A percentile compares a stretch with the other conserved stretches of the same genome.
Evolutionary conservation across 2,113 vertebrate species (phyloP).

Genomic region (Leucoraja erinaceus): DNA sequence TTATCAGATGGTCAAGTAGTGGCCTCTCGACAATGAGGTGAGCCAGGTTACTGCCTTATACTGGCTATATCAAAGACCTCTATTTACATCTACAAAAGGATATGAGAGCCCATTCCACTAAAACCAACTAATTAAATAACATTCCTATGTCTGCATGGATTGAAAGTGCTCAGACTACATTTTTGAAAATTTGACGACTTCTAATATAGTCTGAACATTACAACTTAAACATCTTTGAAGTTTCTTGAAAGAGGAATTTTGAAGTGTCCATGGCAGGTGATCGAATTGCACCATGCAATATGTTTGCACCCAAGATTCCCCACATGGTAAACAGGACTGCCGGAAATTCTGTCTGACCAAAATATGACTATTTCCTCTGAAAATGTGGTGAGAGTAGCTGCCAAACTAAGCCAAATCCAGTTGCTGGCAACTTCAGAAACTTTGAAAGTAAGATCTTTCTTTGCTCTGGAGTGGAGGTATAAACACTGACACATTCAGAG

Average conservation of each 20-base stretch:
- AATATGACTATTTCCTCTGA: conserved; percentile 60
- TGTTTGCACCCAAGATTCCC: conserved; percentile 38
- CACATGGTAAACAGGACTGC: conserved; percentile 49
- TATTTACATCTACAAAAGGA: neutral
- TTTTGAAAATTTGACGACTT: neutral
- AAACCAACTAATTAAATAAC: neutral
- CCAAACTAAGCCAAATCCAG: conserved; percentile 53
- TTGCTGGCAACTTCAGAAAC: conserved; percentile 58
- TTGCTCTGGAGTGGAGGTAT: conserved; percentile 57
- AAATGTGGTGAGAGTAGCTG: conserved; percentile 48
- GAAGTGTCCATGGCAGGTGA: neutral
- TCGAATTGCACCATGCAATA: neutral
- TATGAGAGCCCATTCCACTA: neutral
- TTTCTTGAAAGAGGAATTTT: neutral
- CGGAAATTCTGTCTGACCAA: conserved; percentile 56
- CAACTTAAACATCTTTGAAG: neutral
- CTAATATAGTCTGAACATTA: neutral
- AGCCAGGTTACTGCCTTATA: neutral
- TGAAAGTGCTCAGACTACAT: neutral
- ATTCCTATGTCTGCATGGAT: neutral
- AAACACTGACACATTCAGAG: conserved; percentile 55
- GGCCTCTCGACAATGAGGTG: neutral
- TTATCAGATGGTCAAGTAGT: too few relatives aligned
- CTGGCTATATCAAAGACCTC: neutral
- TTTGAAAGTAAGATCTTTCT: conserved; percentile 60